A percentile compares a stretch with the other conserved stretches of the same genome.
Conservation (phyloP, 1,140 invertebrate genomes). For the Cylas formicarius region DNA sequence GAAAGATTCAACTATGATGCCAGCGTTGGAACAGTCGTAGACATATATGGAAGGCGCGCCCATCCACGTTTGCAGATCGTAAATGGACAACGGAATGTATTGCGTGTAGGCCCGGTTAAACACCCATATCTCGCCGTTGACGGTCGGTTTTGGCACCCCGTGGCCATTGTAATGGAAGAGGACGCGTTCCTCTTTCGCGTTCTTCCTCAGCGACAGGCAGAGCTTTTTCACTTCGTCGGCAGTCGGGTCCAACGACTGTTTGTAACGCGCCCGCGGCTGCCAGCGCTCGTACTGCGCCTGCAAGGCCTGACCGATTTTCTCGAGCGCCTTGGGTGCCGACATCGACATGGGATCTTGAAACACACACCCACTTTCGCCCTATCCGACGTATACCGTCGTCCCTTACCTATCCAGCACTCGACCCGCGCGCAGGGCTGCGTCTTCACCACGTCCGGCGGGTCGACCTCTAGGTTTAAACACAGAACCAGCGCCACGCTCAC, state of each 20-base stretch:
- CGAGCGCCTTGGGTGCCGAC: slow-evolving; percentile 88
- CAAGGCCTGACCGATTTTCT: slow-evolving; percentile 83
- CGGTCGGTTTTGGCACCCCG: slow-evolving; percentile 95
- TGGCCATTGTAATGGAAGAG: slow-evolving; percentile 99
- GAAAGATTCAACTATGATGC: slow-evolving; percentile 90
- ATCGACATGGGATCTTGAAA: slow-evolving; percentile 68
- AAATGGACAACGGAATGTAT: slow-evolving; percentile 97
- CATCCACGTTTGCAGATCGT: slow-evolving; percentile 99
- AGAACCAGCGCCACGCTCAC: slow-evolving; percentile 98
- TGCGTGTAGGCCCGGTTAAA: slow-evolving; percentile 98
- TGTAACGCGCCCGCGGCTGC: slow-evolving; percentile 95
- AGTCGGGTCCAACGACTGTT: slow-evolving; percentile 94
- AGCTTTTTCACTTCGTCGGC: slow-evolving; percentile 97
- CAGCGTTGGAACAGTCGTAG: slow-evolving; percentile 98
- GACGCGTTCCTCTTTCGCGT: slow-evolving; percentile 97
- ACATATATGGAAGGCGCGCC: slow-evolving; percentile 97
- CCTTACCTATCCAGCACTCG: slow-evolving; percentile 93
- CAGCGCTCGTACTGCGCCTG: slow-evolving; percentile 96
- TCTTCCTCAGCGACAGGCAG: slow-evolving; percentile 88
- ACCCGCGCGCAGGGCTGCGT: slow-evolving; percentile 91
- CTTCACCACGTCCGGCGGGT: slow-evolving; percentile 96
- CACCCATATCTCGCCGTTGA: slow-evolving; percentile 99
- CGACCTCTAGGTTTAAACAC: slow-evolving; percentile 97
- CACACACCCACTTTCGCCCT: slow-evolving; percentile 8
- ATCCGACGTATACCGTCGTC: slow-evolving; percentile 2